Evolutionary conservation across 2,888 invertebrate genomes (phyloP).

Genomic region (Siphonodentalium dalli): DNA sequence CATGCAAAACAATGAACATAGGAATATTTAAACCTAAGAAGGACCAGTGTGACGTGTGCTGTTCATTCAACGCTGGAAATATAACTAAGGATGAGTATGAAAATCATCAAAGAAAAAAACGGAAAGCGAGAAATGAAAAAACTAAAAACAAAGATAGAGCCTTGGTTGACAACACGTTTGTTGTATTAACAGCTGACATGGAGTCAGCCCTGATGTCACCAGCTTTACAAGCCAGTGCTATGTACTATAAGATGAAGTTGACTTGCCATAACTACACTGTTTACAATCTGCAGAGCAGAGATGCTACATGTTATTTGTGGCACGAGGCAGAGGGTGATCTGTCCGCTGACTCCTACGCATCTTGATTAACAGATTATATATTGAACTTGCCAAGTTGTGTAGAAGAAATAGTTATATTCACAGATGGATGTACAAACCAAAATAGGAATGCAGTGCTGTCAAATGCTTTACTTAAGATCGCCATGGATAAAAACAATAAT

Average conservation of each 20-base stretch:
- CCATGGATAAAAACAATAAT: constrained; percentile 4
- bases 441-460: constrained; percentile 20
- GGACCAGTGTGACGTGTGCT: constrained; percentile 22
- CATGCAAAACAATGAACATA: constrained; percentile 12
- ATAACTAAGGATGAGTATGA: constrained; percentile 17
- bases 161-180: neutral
- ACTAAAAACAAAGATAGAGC: constrained; percentile 9
- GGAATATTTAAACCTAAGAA: constrained; percentile 16
- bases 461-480: constrained; percentile 15
- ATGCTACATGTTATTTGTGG: constrained; percentile 24
- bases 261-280: constrained; percentile 24
- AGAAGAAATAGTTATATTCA: constrained; percentile 17
- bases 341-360: constrained; percentile 14
- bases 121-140: constrained; percentile 9
- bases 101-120: constrained; percentile 9
- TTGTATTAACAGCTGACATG: constrained; percentile 19
- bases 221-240: constrained; percentile 16
- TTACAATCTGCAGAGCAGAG: constrained; percentile 10
- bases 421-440: constrained; percentile 22
- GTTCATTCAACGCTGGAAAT: constrained; percentile 10
- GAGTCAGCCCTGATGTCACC: constrained; percentile 21
- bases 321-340: constrained; percentile 19
- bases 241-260: constrained; percentile 21
- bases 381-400: neutral
- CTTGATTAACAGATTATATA: constrained; percentile 15